Evolutionary conservation across 2,113 vertebrate genomes (phyloP), one percentile per base, ranked within the genome.

Genomic region (Trichechus manatus): DNA sequence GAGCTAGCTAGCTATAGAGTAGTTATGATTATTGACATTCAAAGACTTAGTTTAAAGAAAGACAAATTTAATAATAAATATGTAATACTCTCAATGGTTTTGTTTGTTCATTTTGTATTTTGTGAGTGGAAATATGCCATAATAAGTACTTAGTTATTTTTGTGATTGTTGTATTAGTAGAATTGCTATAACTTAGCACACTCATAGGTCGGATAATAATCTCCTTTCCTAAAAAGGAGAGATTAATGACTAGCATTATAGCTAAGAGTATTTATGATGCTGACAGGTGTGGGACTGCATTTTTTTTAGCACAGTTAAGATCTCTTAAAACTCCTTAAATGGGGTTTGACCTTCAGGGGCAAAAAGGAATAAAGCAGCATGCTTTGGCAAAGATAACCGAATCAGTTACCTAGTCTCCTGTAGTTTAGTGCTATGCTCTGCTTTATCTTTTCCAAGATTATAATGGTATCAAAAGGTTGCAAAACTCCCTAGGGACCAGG

Each of bases 271-370:
- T 66, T 68, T 17, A 39, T 47, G 19, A 64, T 89, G 31, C 31
- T 86, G 44, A 72, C 80, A 85, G 19, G 9, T 56, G 36, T 6
- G 56, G 0, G 53, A 4, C 31, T 74, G 17, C 25, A 80, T 15
- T 56, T 78, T 44, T 50, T 59, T 53, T 11, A 78, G 13, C 61
- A 36, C 36, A 88, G 2, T 88, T 68, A 59, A 56, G 33, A 59
- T 89, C 42, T 78, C 89, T 94, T 66, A 87, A 89, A 92, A 90
- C 44, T 39, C 53, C 27, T 75, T 72, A 72, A 78, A 72, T 88
- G 25, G 42, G 7, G 10, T 79, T 89, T 93, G 79, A 72, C 50
- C 39, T 70, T 42, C 17, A 13, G 25, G 25, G 23, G 31, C 1
- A 42, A 82, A 87, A 94, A 81, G 22, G n/a, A 90, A 82, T 75